Conservation (phyloP, 2,797 vertebrate species). For the Coccyzus lansbergi region DNA sequence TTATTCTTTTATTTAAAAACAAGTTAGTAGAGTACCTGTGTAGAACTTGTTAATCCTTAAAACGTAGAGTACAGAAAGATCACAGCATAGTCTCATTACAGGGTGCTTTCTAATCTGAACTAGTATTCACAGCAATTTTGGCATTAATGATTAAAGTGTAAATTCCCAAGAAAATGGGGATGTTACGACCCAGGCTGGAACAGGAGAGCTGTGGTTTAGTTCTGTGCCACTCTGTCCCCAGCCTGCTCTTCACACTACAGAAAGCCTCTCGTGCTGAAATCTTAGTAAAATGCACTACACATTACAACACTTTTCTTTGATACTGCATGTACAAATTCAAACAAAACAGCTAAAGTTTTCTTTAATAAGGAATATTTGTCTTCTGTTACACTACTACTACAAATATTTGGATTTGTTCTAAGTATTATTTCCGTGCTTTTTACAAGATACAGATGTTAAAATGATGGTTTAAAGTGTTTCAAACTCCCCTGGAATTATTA, state of each 20-base stretch:
- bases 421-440: constrained; percentile 15
- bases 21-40: background rate
- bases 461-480: constrained; percentile 47
- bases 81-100: background rate
- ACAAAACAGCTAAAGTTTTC: background rate
- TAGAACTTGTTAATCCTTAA: background rate
- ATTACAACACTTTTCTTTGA: background rate
- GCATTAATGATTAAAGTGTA: background rate
- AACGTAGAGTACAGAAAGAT: background rate
- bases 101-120: background rate
- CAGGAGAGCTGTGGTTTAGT: background rate
- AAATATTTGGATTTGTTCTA: constrained; percentile 10
- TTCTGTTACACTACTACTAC: background rate
- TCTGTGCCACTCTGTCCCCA: background rate
- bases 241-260: background rate
- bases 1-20: background rate
- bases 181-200: background rate
- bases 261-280: background rate
- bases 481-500: constrained; percentile 45
- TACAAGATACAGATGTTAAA: constrained; percentile 60
- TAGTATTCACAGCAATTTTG: background rate
- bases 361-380: constrained; percentile 14
- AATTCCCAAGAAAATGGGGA: background rate
- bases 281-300: background rate
- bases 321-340: background rate